Base-by-base conservation (phyloP, 1,140 invertebrate species). In the Panagrolaimus sp. region DNA sequence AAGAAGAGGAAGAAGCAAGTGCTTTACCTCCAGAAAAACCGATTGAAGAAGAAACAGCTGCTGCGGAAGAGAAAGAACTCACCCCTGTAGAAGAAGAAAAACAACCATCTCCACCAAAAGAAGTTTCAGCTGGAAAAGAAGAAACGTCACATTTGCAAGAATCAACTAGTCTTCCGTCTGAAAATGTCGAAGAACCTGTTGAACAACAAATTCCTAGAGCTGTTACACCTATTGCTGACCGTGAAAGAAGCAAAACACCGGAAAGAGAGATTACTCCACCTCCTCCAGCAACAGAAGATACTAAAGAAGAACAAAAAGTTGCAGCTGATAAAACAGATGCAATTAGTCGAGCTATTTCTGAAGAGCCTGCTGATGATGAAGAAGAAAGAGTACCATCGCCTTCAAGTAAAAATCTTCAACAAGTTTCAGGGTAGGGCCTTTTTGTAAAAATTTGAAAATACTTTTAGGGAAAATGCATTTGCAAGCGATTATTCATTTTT, bases 51-150 rank as follows among this genome's bases (percentile, higher is more conserved):
- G 1, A 21, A 12, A 21, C 52, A 58, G 10, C 17, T 12, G 10
- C 17, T 58, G 21, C 15, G 8, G 52, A 21, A 58, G 17, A 58
- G 17, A 17, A 58, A 21, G 52, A 58, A 58, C 14, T 8, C 1
- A 21, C 32, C 7, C 32, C 32, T 7, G 7, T 38, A 7, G 32
- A 38, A 38, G 32, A 38, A 7, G 52, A 14, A 1, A 17, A 21
- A 21, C 21, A 58, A 58, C 52, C 52, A n/a, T 58, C 52, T 26
- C 52, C 52, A 24, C 52, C 52, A 1, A 58, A 58, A 28, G 52
- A 26, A 4, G 52, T n/a, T 3, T 28, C 52, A 21, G 15, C 52
- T 28, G 32, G 2, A 4, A 7, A 38, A 38, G 7, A 38, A 38
- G 32, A 38, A 38, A 38, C 32, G 7, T 38, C 32, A 38, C 32